Conservation (phyloP, 2,797 vertebrate species). For the Poecilia wingei region DNA sequence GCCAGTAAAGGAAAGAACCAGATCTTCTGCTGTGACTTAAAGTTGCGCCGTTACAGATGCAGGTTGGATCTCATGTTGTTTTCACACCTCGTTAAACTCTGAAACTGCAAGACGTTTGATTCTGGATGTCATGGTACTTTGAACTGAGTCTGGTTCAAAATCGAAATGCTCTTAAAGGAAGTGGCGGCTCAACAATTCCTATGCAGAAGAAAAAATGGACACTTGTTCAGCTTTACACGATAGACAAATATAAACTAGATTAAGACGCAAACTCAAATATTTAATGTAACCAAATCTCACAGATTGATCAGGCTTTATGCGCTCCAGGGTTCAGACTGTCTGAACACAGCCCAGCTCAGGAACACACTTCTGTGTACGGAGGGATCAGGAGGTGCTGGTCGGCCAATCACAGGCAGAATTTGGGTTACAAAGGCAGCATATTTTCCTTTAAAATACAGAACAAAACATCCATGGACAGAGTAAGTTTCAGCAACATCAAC, state of each 20-base stretch:
- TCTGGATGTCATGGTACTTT: not conserved
- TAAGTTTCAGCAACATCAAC: not conserved
- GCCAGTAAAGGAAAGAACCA: not conserved
- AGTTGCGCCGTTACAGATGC: not conserved
- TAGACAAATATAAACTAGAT: not conserved
- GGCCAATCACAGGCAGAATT: not conserved
- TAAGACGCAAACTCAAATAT: not conserved
- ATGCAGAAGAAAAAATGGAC: not conserved
- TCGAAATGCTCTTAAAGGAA: not conserved
- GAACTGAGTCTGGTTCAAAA: not conserved
- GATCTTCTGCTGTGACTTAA: not conserved
- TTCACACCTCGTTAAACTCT: not conserved
- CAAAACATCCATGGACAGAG: not conserved
- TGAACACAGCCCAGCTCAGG: not conserved
- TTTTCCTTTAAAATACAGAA: not conserved
- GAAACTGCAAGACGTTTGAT: not conserved
- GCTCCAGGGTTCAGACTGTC: not conserved
- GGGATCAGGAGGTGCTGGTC: not conserved
- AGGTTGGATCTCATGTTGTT: not conserved
- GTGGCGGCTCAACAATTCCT: not conserved
- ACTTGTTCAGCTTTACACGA: not conserved
- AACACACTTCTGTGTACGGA: not conserved
- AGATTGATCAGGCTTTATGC: not conserved
- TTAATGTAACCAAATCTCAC: not conserved
- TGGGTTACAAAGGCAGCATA: not conserved